Evolutionary conservation across 2,888 invertebrate species (phyloP), one percentile per base, ranked within the genome.

Genomic region (Druceiella hillmani): DNA sequence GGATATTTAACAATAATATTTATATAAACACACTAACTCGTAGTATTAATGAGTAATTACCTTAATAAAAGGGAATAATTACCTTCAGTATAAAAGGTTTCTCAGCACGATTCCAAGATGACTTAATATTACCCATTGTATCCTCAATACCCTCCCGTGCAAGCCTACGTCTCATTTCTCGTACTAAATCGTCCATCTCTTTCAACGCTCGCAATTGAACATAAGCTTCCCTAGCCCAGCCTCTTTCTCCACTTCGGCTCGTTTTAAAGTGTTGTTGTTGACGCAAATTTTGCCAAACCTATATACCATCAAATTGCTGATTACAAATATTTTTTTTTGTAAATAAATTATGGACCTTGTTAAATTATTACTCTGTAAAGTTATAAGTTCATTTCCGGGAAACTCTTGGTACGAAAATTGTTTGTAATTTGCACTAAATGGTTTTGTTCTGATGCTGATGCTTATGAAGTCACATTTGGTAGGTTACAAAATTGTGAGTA

Each of bases 111-210:
- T 54, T 58, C 63, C 74, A 68, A 2, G 59, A 53, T 15, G 64
- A 59, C 31, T 58, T 60, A n/a, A 63, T 57, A n/a, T 50, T 42
- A 3, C 69, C 72, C 1, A 59, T 58, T 3, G 69, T 63, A 26
- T 73, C 64, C 27, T 69, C 72, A 28, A 91, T 79, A 34, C 81
- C 78, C 40, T 83, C 58, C 0, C 53, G 38, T 2, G 64, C 54
- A 3, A 92, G 68, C 1, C 91, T 74, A 13, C 52, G 41, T 9
- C 71, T 76, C 27, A 94, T 60, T 48, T 94, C 93, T 0, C 66
- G 61, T 2, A 87, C 76, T 38, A 92, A 58, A 14, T 79, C 73
- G 50, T 82, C 74, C 57, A 88, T 78, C 55, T 91, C 91, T 4
- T 74, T 71, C 34, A 92, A 59, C 0, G 83, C 76, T n/a, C 78